A percentile compares a stretch with the other conserved stretches of the same genome.
phyloP scores from a whole-genome alignment of 2,888 invertebrate species.

The Apotomis betuletana region DNA sequence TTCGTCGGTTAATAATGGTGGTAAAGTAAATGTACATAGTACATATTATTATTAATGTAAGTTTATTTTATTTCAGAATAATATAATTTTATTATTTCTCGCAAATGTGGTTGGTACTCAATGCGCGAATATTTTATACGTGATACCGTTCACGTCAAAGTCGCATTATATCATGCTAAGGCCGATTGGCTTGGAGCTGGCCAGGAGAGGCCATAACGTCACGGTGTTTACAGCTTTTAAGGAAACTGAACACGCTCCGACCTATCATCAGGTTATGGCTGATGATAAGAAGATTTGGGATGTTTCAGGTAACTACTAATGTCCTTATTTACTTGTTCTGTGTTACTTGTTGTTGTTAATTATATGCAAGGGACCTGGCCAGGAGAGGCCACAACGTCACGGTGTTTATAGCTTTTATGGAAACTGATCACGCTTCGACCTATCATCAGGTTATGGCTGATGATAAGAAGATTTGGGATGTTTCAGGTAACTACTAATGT shows the following conservation, averaged over 20 bases:
- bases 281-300: constrained; percentile 73
- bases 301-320: constrained; percentile 56
- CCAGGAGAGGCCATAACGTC: constrained; percentile 78
- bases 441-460: constrained; percentile 70
- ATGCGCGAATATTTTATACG: constrained; percentile 72
- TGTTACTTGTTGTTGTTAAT: constrained; percentile 73
- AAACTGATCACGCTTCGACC: constrained; percentile 63
- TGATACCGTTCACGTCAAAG: constrained; percentile 75
- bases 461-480: constrained; percentile 69
- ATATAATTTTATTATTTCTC: not conserved
- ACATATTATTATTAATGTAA: too few relatives aligned
- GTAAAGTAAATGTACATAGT: too few relatives aligned
- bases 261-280: constrained; percentile 68
- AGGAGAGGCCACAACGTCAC: constrained; percentile 81
- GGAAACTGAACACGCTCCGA: constrained; percentile 62
- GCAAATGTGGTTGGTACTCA: constrained; percentile 43
- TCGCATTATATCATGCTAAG: constrained; percentile 77
- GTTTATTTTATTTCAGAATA: constrained; percentile 14
- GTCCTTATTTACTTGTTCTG: constrained; percentile 53
- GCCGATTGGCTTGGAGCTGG: constrained; percentile 76
- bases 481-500: constrained; percentile 55
- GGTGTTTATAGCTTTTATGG: constrained; percentile 69
- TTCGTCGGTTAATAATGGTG: too few relatives aligned
- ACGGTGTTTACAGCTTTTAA: constrained; percentile 74
- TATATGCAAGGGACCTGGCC: constrained; percentile 75